These are phyloP conservation scores for Crotalus adamanteus DNA, from an alignment of 2,797 vertebrate species.

Conservation along the genomic window DNA sequence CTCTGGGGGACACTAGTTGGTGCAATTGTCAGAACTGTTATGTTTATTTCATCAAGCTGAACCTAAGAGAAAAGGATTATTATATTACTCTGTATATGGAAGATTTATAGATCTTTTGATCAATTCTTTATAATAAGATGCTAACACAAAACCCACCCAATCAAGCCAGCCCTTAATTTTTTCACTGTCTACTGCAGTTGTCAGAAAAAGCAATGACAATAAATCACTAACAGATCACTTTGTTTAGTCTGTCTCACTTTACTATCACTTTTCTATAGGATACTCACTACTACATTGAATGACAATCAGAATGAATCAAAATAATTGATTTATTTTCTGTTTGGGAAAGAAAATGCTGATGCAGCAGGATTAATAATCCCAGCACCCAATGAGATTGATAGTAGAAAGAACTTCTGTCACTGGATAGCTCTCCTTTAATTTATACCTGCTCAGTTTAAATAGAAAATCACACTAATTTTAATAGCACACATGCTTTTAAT, in stretches of 20 bases:
- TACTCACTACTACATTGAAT: background rate
- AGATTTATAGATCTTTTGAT: background rate
- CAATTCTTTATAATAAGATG: background rate
- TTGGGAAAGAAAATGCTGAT: background rate
- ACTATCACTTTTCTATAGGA: background rate
- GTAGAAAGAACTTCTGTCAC: background rate
- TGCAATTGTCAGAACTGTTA: background rate
- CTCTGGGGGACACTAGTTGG: conserved; percentile 29
- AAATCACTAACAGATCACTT: background rate
- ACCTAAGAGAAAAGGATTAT: conserved; percentile 4
- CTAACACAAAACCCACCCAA: background rate
- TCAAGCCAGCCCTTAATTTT: background rate
- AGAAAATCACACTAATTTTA: background rate
- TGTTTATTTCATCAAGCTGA: conserved; percentile 10
- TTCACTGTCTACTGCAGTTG: background rate
- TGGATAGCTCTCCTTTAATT: background rate
- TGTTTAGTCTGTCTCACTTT: background rate
- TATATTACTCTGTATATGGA: background rate
- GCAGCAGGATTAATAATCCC: background rate
- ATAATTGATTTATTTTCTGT: background rate
- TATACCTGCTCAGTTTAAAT: background rate
- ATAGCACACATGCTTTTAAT: background rate
- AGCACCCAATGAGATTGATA: background rate
- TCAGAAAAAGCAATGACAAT: background rate
- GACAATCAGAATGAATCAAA: background rate